A percentile compares a stretch with the other conserved stretches of the same genome.
Evolutionary conservation across 2,113 vertebrate genomes (phyloP).

Genomic region (Neotragus pygmaeus): DNA sequence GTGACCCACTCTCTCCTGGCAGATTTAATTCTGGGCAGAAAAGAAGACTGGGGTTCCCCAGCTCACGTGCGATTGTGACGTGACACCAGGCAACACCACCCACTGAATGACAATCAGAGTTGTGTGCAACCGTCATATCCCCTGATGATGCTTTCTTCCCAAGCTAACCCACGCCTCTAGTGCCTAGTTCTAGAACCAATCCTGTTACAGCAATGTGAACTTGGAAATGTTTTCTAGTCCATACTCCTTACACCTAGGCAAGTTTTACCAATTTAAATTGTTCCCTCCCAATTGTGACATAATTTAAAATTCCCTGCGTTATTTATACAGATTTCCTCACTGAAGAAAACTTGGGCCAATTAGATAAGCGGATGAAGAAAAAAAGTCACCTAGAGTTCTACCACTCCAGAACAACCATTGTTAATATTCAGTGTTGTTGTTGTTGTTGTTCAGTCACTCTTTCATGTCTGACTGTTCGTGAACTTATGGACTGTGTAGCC

Average conservation of each 20-base stretch:
- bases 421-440: neutral
- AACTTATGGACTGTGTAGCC: neutral
- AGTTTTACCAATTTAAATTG: neutral
- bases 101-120: too few species aligned
- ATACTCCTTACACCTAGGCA: neutral
- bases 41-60: neutral
- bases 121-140: fast-evolving
- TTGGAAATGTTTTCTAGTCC: neutral
- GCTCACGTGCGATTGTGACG: neutral
- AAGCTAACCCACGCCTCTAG: neutral
- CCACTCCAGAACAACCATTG: neutral
- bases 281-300: neutral
- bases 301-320: neutral
- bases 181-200: neutral
- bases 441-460: neutral
- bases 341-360: neutral
- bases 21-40: neutral
- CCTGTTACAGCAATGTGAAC: neutral
- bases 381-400: neutral
- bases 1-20: neutral
- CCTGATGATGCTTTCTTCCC: neutral
- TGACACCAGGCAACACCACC: neutral
- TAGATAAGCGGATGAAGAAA: neutral
- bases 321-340: neutral
- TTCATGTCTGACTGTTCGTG: neutral